A percentile compares a stretch with the other conserved stretches of the same genome.
Conservation (phyloP, 2,888 invertebrate genomes). For the Fissipunctia ypsillon region DNA sequence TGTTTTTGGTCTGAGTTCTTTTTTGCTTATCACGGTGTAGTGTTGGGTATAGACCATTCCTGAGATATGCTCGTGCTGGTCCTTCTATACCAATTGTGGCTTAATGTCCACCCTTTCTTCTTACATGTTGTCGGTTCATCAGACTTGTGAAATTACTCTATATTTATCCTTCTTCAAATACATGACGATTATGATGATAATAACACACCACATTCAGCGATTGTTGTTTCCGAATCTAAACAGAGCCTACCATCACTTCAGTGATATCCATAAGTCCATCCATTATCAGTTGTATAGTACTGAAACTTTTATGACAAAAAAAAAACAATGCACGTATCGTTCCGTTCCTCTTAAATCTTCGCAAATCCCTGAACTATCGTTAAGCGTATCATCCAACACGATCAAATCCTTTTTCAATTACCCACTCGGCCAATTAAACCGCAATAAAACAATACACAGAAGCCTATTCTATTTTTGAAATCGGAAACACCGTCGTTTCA, state of each 20-base stretch:
- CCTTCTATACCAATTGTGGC: neutral
- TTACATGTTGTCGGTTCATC: neutral
- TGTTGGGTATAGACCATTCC: neutral
- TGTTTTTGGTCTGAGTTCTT: slow-evolving; percentile 56
- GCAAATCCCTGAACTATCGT: slow-evolving; percentile 60
- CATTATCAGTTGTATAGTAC: neutral
- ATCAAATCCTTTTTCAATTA: slow-evolving; percentile 67
- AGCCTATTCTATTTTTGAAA: slow-evolving; percentile 74
- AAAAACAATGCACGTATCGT: slow-evolving; percentile 16
- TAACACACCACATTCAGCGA: neutral
- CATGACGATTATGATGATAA: neutral
- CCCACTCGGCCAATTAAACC: slow-evolving; percentile 67
- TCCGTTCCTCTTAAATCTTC: slow-evolving; percentile 16
- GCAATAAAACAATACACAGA: slow-evolving; percentile 76
- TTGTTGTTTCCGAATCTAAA: neutral
- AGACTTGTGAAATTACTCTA: neutral
- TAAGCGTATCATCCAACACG: slow-evolving; percentile 66
- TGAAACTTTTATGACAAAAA: neutral
- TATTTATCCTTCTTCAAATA: neutral
- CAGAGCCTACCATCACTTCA: neutral
- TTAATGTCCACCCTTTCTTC: too few relatives aligned
- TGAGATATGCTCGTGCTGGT: neutral
- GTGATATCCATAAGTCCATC: neutral
- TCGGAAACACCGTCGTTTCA: slow-evolving; percentile 78
- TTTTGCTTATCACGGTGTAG: slow-evolving; percentile 19